Percentiles rank a stretch among this genome's conserved stretches.
Conservation (phyloP, 2,113 vertebrate genomes). For the Nerophis lumbriciformis region DNA sequence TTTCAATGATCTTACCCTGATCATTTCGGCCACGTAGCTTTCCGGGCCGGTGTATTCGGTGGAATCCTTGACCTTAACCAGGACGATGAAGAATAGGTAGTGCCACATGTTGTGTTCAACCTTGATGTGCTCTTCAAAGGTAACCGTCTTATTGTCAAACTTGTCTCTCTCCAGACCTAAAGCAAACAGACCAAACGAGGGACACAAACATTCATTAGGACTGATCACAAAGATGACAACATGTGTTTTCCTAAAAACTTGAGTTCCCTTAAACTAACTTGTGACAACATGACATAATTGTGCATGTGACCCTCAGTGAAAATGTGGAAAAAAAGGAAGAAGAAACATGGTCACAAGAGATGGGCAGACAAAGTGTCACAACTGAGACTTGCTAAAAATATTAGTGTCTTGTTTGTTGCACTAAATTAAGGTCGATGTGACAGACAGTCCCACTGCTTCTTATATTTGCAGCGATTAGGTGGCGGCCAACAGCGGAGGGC, state of each 20-base stretch:
- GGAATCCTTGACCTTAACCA: constrained; percentile 97
- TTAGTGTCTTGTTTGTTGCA: not conserved
- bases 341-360: constrained; percentile 31
- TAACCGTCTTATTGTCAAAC: constrained; percentile 99
- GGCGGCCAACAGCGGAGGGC: no score
- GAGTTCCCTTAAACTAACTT: not conserved
- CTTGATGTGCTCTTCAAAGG: constrained; percentile 97
- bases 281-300: constrained; percentile 14
- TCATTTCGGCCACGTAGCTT: constrained; percentile 98
- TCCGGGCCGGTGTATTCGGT: constrained; percentile 98
- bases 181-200: constrained; percentile 1
- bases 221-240: not conserved
- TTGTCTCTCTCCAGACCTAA: constrained; percentile 94
- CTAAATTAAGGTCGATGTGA: not conserved
- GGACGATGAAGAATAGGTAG: constrained; percentile 94
- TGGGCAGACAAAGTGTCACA: constrained; percentile 13
- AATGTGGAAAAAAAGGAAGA: constrained; percentile 20
- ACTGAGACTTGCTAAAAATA: constrained; percentile 8
- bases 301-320: constrained; percentile 30
- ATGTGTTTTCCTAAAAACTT: no score
- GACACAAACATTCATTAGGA: not conserved
- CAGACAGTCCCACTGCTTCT: not conserved
- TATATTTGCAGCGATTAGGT: not conserved
- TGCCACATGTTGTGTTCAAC: constrained; percentile 99
- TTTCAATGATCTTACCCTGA: constrained; percentile 78